A percentile compares a stretch with the other conserved stretches of the same genome.
Evolutionary conservation across 1,140 invertebrate genomes (phyloP).

Genomic region (Bicyclus anynana): DNA sequence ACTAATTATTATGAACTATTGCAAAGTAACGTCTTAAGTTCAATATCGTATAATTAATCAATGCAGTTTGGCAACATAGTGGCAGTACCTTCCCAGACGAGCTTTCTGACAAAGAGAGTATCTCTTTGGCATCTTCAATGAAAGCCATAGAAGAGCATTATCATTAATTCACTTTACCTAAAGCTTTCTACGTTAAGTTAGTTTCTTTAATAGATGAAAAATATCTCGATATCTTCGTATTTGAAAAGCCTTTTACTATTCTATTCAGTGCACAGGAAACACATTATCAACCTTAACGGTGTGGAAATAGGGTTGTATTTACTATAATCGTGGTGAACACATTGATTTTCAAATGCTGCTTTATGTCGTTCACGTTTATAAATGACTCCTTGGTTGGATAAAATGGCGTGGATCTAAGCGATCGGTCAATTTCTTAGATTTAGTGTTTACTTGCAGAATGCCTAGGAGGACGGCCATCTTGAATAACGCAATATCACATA

Average conservation of each 20-base stretch:
- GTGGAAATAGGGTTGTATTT: not conserved
- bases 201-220: not conserved
- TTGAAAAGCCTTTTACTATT: not conserved
- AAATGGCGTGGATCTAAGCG: not conserved
- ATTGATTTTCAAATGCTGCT: constrained; percentile 3
- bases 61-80: no score
- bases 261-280: not conserved
- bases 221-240: not conserved
- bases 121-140: no score
- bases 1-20: no score
- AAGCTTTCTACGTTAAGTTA: not conserved
- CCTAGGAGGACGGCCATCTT: not conserved
- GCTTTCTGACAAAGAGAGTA: no score
- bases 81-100: no score
- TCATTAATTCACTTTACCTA: not conserved
- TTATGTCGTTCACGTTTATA: not conserved
- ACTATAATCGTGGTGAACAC: not conserved
- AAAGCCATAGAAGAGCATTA: not conserved
- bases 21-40: no score
- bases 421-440: not conserved
- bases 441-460: not conserved
- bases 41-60: no score
- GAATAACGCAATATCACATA: no score
- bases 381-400: not conserved
- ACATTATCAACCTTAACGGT: not conserved